Conservation (phyloP, 2,888 invertebrate species). For the Alcis repandata region DNA sequence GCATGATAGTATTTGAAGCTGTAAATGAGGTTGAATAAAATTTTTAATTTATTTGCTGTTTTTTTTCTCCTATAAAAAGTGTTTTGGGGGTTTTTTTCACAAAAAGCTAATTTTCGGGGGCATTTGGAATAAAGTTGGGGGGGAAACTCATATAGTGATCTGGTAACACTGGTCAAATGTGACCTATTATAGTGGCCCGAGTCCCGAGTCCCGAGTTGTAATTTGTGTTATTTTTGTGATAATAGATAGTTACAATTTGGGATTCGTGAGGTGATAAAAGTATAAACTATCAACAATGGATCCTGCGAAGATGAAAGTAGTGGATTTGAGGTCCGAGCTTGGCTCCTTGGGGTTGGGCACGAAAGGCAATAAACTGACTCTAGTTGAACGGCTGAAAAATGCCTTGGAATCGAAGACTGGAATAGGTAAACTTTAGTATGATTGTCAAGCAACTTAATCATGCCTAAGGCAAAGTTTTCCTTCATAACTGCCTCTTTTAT, state of each 20-base stretch:
- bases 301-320: conserved; percentile 96
- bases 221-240: conserved; percentile 53
- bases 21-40: no score
- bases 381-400: conserved; percentile 95
- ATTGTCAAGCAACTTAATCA: not conserved
- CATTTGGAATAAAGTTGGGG: no score
- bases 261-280: conserved; percentile 49
- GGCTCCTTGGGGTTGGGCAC: conserved; percentile 95
- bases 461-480: not conserved
- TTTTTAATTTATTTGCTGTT: no score
- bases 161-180: no score
- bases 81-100: no score
- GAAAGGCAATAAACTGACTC: conserved; percentile 96
- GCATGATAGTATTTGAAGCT: no score
- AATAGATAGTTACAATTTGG: conserved; percentile 52
- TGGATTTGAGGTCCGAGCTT: conserved; percentile 95
- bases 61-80: no score
- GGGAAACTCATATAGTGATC: no score
- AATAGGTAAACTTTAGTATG: conserved; percentile 70
- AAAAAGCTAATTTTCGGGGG: no score
- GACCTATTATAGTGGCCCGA: no score
- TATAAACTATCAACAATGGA: conserved; percentile 84
- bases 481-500: not conserved
- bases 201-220: no score
- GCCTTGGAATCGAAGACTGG: conserved; percentile 91